Evolutionary conservation across 2,797 vertebrate genomes (phyloP), one percentile per base, ranked within the genome.

Genomic region (Sebastes kiyomatsui): DNA sequence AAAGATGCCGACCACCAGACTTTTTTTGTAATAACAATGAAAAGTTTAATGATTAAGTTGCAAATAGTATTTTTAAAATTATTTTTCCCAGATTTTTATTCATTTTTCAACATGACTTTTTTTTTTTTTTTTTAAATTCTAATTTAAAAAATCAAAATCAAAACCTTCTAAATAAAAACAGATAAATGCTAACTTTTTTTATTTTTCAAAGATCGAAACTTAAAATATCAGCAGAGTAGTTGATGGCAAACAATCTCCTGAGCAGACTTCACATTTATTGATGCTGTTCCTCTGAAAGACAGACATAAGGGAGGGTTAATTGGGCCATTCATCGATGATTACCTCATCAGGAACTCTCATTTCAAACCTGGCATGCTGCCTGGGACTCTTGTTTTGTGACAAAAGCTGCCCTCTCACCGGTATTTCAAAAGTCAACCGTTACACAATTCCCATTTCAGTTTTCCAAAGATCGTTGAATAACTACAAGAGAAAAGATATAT

Each of bases 391-490:
- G 22, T 35, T 60, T 42, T 18, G 18, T 3, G 49, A 10, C 62
- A 61, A 46, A 67, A 56, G 38, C 65, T 62, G 28, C 42, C 7
- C 61, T 69, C 64, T 79, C 13, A 2, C 23, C 59, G 69, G 3
- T 30, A 20, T 66, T 75, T 78, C 10, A 66, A 60, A 77, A 59
- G 42, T 72, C 65, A 64, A n/a, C 65, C 2, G 9, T 74, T 75
- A 68, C 69, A 71, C 54, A 79, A 56, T 64, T 59, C 4, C 25
- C 5, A 14, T 52, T 67, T 1, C 33, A 10, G 2, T 70, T 84
- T 67, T 72, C 32, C 22, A 49, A 38, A 84, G 62, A 13, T 54
- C 6, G 76, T 75, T 77, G 23, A 70, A 58, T 82, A 82, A 80
- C 61, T 12, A 11, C 0, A 6, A n/a, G 11, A 46, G 20, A 71